Evolutionary conservation across 2,888 invertebrate species (phyloP).

Genomic region (Punctoribates punctum): DNA sequence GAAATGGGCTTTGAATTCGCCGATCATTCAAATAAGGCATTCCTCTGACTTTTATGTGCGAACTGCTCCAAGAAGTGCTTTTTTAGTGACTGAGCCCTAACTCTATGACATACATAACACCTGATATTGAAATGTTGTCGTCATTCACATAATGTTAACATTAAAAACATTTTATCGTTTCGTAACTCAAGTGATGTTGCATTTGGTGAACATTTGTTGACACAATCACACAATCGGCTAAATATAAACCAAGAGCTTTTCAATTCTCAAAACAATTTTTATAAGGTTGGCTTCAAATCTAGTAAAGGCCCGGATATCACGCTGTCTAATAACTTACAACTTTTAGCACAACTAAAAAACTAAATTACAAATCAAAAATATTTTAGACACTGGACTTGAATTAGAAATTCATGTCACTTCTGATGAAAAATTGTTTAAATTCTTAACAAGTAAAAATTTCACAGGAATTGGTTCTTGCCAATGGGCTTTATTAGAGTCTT

Average conservation of each 20-base stretch:
- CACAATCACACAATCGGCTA: conserved; percentile 4
- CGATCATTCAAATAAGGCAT: conserved; percentile 7
- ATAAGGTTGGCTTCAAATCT: not conserved
- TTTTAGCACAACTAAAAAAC: not conserved
- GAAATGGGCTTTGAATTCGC: not conserved
- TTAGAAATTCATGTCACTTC: not conserved
- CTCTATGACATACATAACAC: conserved; percentile 29
- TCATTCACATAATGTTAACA: conserved; percentile 9
- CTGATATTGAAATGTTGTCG: not conserved
- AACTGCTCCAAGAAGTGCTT: not conserved
- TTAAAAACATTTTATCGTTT: not conserved
- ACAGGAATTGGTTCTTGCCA: not conserved
- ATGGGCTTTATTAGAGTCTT: too few relatives aligned
- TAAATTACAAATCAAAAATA: not conserved
- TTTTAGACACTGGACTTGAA: not conserved
- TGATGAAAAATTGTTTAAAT: not conserved
- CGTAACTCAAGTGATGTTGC: not conserved
- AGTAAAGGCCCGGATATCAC: not conserved
- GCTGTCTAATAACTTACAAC: not conserved
- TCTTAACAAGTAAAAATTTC: not conserved
- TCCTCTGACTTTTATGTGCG: not conserved
- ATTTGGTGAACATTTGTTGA: conserved; percentile 16
- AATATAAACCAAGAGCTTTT: not conserved
- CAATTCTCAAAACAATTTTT: not conserved
- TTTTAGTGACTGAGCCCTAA: not conserved